Percentiles rank a stretch among this genome's conserved stretches.
These are phyloP conservation scores for Hemaris fuciformis DNA, from an alignment of 2,888 invertebrate genomes.

Conservation along the genomic window DNA sequence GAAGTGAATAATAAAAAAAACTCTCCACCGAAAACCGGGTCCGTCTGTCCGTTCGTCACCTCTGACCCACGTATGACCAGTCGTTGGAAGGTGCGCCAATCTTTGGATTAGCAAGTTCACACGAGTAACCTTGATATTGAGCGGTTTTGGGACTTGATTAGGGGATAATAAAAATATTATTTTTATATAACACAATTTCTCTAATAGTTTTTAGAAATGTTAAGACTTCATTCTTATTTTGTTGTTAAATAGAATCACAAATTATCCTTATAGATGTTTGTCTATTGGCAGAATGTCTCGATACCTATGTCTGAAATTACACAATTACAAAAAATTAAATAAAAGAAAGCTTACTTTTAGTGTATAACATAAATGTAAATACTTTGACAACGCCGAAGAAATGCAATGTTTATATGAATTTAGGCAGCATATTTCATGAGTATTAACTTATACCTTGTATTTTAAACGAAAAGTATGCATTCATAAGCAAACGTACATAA, in stretches of 20 bases:
- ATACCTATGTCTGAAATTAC: too few species aligned
- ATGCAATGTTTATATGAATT: too few species aligned
- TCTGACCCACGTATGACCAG: slow-evolving; percentile 76
- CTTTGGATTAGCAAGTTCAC: slow-evolving; percentile 55
- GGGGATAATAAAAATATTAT: background rate
- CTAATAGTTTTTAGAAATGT: background rate
- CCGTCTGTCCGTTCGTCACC: slow-evolving; percentile 73
- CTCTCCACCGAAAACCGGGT: slow-evolving; percentile 54
- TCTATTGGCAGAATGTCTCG: too few species aligned
- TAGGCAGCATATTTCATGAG: too few species aligned
- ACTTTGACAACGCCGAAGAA: too few species aligned
- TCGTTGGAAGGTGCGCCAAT: slow-evolving; percentile 46
- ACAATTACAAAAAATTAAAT: too few species aligned
- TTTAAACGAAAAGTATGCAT: background rate
- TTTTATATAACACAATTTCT: background rate
- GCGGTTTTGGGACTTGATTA: background rate
- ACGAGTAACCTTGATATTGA: slow-evolving; percentile 42
- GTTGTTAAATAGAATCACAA: too few species aligned
- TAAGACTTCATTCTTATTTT: too few species aligned
- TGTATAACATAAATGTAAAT: too few species aligned
- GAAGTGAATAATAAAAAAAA: slow-evolving; percentile 25
- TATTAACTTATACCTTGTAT: background rate
- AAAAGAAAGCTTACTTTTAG: too few species aligned
- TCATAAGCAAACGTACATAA: slow-evolving; percentile 29
- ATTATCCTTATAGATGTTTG: too few species aligned